A percentile compares a stretch with the other conserved stretches of the same genome.
Evolutionary conservation across 2,113 vertebrate genomes (phyloP).

Genomic region (Pangasianodon hypophthalmus): DNA sequence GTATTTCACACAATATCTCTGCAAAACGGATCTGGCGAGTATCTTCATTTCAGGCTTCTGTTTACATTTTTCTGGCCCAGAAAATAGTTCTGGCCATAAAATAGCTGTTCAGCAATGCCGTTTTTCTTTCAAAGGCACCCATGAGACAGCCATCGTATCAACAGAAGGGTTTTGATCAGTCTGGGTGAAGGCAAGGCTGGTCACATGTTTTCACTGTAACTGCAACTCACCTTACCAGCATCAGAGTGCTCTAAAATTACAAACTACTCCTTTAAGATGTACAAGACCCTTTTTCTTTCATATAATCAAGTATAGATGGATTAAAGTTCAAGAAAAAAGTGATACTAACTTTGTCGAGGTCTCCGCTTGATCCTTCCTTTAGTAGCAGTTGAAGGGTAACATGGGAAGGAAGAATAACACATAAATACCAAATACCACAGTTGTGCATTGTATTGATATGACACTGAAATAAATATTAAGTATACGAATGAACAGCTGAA

Average conservation of each 20-base stretch:
- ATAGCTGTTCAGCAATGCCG: background rate
- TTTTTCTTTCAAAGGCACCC: background rate
- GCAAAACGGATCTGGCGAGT: background rate
- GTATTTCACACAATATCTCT: background rate
- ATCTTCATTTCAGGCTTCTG: background rate
- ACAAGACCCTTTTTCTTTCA: background rate
- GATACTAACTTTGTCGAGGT: slow-evolving; percentile 51
- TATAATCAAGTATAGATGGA: background rate
- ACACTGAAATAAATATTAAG: background rate
- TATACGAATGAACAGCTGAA: slow-evolving; percentile 16
- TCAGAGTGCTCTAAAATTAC: background rate
- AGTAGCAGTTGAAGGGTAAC: background rate
- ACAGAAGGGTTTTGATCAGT: background rate
- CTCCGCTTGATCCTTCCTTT: slow-evolving; percentile 56
- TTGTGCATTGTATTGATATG: background rate
- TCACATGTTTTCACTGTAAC: background rate
- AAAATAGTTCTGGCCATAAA: background rate
- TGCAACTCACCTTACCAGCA: background rate
- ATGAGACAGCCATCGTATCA: background rate
- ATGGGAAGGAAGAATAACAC: background rate
- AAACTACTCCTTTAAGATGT: background rate
- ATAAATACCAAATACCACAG: background rate
- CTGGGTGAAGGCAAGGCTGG: background rate
- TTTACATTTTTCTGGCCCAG: background rate
- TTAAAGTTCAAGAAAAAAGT: background rate